Evolutionary conservation across 2,797 vertebrate genomes (phyloP).

Genomic region (Rhinoraja longicauda): DNA sequence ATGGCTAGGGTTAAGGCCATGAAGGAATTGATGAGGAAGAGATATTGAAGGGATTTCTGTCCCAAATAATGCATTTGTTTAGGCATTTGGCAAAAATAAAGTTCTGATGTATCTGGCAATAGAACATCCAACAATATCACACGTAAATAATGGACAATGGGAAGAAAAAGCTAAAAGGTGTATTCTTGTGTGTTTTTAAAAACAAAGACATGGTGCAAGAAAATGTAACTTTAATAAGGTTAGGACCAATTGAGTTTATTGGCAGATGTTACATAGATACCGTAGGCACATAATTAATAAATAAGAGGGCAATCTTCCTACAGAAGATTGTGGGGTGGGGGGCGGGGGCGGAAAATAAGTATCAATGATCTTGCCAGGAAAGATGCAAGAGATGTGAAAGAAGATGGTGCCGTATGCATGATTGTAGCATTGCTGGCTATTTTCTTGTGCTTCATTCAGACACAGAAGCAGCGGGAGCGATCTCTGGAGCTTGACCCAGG

Average conservation of each 20-base stretch:
- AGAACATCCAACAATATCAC: neutral
- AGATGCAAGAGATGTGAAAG: neutral
- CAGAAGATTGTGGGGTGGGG: too few species aligned
- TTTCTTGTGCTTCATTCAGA: conserved; percentile 2
- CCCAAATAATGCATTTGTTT: neutral
- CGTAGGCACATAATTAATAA: too few species aligned
- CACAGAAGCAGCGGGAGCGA: conserved; percentile 85
- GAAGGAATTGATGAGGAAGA: neutral
- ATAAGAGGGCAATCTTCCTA: too few species aligned
- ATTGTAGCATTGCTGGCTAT: neutral
- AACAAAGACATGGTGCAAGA: too few species aligned
- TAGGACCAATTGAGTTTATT: neutral
- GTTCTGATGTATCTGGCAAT: neutral
- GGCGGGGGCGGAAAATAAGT: too few species aligned
- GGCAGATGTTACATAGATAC: neutral
- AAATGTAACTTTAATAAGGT: neutral
- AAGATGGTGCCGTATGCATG: neutral
- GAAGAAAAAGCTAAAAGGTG: neutral
- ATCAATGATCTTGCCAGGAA: neutral
- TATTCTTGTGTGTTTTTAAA: too few species aligned
- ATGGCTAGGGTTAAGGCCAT: too few species aligned
- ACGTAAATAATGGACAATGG: neutral
- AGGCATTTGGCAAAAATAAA: neutral
- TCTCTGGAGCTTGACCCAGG: conserved; percentile 72
- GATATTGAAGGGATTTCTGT: neutral